Evolutionary conservation across 2,797 vertebrate genomes (phyloP), one percentile per base, ranked within the genome.

Genomic region (Jordanella pulchra): DNA sequence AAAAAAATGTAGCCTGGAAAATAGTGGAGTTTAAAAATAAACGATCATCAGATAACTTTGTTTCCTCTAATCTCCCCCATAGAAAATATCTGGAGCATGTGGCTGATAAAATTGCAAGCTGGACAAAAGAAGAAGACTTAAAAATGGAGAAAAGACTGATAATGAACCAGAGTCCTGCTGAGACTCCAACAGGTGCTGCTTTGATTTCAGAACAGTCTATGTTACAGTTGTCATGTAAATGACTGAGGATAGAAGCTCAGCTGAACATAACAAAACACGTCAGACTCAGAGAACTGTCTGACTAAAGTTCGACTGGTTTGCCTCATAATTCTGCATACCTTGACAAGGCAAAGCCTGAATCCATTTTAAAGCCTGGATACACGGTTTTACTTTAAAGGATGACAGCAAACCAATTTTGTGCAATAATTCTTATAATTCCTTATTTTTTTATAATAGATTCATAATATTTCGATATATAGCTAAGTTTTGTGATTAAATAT

Each of bases 31-130:
- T 64, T 10, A 2, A 42, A 44, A 42, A 64, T 42, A 25, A 64
- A n/a, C 35, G 10, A 45, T 56, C 60, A 65, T 25, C 39, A 65
- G n/a, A 35, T 28, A 23, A 60, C 9, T 32, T 35, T 50, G 23
- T 35, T 54, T 53, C 32, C n/a, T 27, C n/a, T 64, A 17, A 4
- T 56, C 6, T 1, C 30, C 74, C 23, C 75, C 18, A 17, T 65
- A 99, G 97, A 85, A 96, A 77, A 70, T 99, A 97, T 84, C 86
- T 98, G 55, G 95, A 97, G 88, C 84, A 96, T 72, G 95, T 99
- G 70, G 94, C 95, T 3, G 83, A 89, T 14, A 93, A 71, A 6
- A 89, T 99, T 80, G 89, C 92, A 79, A 93, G 95, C 0, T 98
- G 97, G 98, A 89, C 91, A 4, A 92, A 72, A 80, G 89, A 92